These are phyloP conservation scores for Triplophysa siluroides DNA, from an alignment of 2,113 vertebrate genomes.

Conservation along the genomic window DNA sequence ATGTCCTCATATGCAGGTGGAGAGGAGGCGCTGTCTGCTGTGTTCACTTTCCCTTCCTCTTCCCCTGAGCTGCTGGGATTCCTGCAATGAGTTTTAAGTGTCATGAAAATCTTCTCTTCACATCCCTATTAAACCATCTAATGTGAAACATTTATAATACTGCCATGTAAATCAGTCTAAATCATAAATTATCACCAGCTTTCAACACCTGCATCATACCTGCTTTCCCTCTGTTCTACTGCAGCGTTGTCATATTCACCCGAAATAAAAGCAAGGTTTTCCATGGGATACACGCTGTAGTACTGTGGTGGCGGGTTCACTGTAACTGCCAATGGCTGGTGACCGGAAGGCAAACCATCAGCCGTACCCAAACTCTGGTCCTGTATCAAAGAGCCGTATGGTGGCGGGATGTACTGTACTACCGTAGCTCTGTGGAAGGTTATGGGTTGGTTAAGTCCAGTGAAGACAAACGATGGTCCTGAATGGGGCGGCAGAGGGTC, in stretches of 20 bases:
- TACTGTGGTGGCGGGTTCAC: conserved; percentile 65
- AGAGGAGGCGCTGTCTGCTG: conserved; percentile 9
- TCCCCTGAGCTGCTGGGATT: not conserved
- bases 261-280: conserved; percentile 68
- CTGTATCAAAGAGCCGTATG: conserved; percentile 59
- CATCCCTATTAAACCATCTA: too few species aligned
- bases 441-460: conserved; percentile 77
- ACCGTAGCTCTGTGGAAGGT: conserved; percentile 74
- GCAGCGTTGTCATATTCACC: conserved; percentile 51
- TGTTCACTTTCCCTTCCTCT: conserved; percentile 28
- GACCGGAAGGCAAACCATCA: conserved; percentile 54
- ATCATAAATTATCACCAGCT: not conserved
- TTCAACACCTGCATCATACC: conserved; percentile 62
- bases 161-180: not conserved
- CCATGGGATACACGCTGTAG: conserved; percentile 66
- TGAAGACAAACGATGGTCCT: conserved; percentile 78
- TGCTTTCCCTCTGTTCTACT: conserved; percentile 51
- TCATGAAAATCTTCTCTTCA: not conserved
- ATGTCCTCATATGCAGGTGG: conserved; percentile 67
- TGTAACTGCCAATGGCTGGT: conserved; percentile 12
- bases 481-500: conserved; percentile 62
- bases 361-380: conserved; percentile 41
- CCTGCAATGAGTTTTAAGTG: conserved; percentile 8
- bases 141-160: not conserved
- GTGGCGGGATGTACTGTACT: conserved; percentile 77